Evolutionary conservation across 1,140 invertebrate species (phyloP).

Genomic region (Trialeurodes vaporariorum): DNA sequence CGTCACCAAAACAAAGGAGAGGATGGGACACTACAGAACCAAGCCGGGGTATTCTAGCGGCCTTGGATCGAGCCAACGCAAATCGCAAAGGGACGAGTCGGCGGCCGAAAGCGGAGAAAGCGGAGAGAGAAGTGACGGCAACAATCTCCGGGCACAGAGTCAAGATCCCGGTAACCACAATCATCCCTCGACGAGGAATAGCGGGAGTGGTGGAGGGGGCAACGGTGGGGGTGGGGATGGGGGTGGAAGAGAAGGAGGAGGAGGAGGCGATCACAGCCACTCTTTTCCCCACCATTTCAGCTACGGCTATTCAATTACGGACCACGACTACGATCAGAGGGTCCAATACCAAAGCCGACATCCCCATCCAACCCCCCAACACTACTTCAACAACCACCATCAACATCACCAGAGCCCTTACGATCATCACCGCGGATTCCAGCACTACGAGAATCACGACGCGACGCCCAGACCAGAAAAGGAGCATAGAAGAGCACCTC

Average conservation of each 20-base stretch:
- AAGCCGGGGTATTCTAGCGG: too few relatives aligned
- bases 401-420: neutral
- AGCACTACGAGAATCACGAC: neutral
- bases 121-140: neutral
- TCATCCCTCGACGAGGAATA: neutral
- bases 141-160: neutral
- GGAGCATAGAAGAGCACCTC: neutral
- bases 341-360: neutral
- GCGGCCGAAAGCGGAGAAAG: neutral
- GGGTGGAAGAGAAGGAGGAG: neutral
- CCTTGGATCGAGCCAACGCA: too few relatives aligned
- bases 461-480: neutral
- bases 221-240: too few relatives aligned
- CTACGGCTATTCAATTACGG: neutral
- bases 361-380: neutral
- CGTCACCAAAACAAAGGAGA: too few relatives aligned
- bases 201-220: too few relatives aligned
- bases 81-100: neutral
- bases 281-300: neutral
- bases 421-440: neutral
- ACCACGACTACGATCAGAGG: neutral
- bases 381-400: too few relatives aligned
- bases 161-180: neutral
- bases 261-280: too few relatives aligned
- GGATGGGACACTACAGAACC: too few relatives aligned